Evolutionary conservation across 2,113 vertebrate species (phyloP), one percentile per base, ranked within the genome.

Genomic region (Scomber japonicus): DNA sequence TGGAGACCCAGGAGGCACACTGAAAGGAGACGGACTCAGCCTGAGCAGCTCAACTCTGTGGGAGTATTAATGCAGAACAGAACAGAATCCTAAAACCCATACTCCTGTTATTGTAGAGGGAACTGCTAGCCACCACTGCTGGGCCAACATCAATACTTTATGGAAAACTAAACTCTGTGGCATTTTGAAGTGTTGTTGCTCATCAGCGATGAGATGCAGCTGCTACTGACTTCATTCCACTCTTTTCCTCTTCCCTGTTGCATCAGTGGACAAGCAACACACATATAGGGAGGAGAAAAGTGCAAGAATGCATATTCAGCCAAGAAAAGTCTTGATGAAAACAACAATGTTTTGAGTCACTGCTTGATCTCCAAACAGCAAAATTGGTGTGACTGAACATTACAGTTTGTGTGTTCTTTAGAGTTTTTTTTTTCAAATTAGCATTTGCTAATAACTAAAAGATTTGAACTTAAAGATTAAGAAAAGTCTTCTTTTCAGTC

Each of bases 1-100:
- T 0, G 97, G 98, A 13, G 97, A 98, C 89, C 96, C 96, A 1
- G 97, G 97, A 0, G 98, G 98, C n/a, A 97, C 95, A 11, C 94
- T 99, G 88, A 96, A 96, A 0, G 97, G 96, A 0, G 98, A 99
- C 44, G 96, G 95, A 0, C 96, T 96, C 16, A 62, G 75, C 1
- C 95, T 95, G 19, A 93, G 92, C 55, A 93, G 92, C 51, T 94
- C 95, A 1, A 96, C 96, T 1, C 95, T 99, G 74, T 99, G 98
- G 98, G 98, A 99, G 90, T 99, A 97, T 93, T 99, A 95, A 97
- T 40, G 30, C 59, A 48, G 16, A 63, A n/a, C 31, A 40, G 49
- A 14, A 66, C n/a, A 7, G 35, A 19, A 31, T 21, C 10, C 40
- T 19, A 24, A 64, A 17, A 75, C 72, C 48, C 45, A 44, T 10